Evolutionary conservation across 2,888 invertebrate species (phyloP), one percentile per base, ranked within the genome.

Genomic region (Tachina lurida): DNA sequence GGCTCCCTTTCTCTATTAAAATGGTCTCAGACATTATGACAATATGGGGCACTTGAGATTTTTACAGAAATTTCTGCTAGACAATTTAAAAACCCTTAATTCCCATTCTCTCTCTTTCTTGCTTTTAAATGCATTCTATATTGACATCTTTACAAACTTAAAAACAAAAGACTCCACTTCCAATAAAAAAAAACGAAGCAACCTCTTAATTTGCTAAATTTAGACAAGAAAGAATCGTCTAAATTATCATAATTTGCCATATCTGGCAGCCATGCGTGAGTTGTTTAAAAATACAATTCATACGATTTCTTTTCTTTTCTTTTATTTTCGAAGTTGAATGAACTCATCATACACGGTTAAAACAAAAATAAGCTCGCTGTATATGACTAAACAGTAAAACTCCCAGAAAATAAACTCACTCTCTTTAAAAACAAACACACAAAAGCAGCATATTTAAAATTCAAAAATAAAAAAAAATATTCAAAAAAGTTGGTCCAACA

Each of bases 311-410:
- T 41, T 60, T 60, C n/a, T 41, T 60, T 60, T 41, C n/a, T 31
- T 31, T 60, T 41, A 10, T 31, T 31, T 31, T 31, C 4, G 60
- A n/a, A 60, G 60, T 60, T 60, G 60, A 60, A 39, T 15, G 60
- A 60, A 60, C 60, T 60, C 60, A 60, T 31, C 31, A 31, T n/a
- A 31, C n/a, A 39, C n/a, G 9, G 9, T 60, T 39, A 60, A 60
- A 39, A 60, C 10, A 15, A 60, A 60, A 60, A 41, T 17, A 60
- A 60, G 41, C 15, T 10, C 15, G 0, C 13, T 1, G 7, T 1
- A 31, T 31, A 60, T n/a, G 39, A 60, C n/a, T 31, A n/a, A 41
- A 60, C 31, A 60, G n/a, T 41, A 60, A 60, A 60, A 60, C 39
- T 41, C n/a, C n/a, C 39, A 60, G 39, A 60, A n/a, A 15, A n/a